Conservation (phyloP, 2,888 invertebrate species). For the Drosophila tanythrix region DNA sequence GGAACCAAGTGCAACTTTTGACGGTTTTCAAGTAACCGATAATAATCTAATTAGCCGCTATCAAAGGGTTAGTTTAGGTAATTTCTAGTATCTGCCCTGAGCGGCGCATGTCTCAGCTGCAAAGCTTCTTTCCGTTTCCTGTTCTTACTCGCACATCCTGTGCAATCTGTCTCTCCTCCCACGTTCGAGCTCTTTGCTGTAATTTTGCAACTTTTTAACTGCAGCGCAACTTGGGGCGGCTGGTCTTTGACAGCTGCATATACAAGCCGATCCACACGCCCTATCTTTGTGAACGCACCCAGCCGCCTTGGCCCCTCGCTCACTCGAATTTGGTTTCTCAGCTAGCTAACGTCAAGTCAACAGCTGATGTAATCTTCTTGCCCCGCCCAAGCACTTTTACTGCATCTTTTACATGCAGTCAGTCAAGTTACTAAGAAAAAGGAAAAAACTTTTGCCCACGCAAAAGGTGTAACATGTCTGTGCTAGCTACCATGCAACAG, state of each 20-base stretch:
- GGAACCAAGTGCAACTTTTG: background rate
- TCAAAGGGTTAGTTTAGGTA: background rate
- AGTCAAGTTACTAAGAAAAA: constrained; percentile 53
- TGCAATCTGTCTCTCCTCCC: background rate
- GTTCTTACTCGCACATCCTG: constrained; percentile 12
- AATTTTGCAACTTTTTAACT: constrained; percentile 57
- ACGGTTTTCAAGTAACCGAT: background rate
- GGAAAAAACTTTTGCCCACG: constrained; percentile 49
- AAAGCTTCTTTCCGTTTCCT: constrained; percentile 20
- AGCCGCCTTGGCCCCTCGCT: background rate
- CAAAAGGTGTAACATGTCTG: constrained; percentile 60
- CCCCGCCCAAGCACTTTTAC: constrained; percentile 18
- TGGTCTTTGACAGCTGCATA: constrained; percentile 76
- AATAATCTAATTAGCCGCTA: background rate
- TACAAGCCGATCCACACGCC: constrained; percentile 37
- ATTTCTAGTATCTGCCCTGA: background rate
- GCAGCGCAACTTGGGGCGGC: constrained; percentile 60
- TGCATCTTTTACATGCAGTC: constrained; percentile 55
- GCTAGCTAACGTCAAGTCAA: constrained; percentile 40
- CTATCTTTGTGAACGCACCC: constrained; percentile 25
- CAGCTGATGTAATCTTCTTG: constrained; percentile 54
- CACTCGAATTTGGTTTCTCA: constrained; percentile 1
- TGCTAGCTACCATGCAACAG: constrained; percentile 44
- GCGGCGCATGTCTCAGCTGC: constrained; percentile 19
- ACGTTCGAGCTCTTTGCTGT: constrained; percentile 12